These are phyloP conservation scores for Pterocles burchelli DNA, from an alignment of 2,113 vertebrate genomes.

Conservation along the genomic window DNA sequence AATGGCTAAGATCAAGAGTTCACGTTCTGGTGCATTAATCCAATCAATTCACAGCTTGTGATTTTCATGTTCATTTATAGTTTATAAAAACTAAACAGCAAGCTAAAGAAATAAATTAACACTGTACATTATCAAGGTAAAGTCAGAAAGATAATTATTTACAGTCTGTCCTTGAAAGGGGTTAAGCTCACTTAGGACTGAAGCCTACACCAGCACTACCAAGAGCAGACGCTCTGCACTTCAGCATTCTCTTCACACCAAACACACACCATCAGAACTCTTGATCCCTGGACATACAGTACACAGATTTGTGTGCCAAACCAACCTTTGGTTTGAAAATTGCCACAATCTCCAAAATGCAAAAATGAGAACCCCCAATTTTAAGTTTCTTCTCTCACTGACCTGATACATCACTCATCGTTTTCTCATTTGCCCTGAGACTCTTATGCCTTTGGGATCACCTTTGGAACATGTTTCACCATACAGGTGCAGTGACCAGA, in stretches of 20 bases:
- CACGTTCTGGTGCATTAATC: neutral
- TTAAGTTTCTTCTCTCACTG: neutral
- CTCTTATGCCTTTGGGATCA: neutral
- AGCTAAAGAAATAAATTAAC: neutral
- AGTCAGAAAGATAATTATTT: neutral
- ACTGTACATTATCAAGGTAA: neutral
- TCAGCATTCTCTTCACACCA: fast-evolving
- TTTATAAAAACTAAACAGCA: neutral
- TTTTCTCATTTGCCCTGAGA: neutral
- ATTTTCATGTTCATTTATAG: neutral
- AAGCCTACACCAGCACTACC: neutral
- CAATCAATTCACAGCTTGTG: neutral
- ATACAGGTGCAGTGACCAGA: neutral
- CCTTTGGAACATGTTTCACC: neutral
- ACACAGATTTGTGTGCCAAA: neutral
- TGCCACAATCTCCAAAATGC: neutral
- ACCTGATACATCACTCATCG: neutral
- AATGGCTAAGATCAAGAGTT: neutral
- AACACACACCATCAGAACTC: neutral
- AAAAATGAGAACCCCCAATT: neutral
- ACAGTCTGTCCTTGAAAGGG: neutral
- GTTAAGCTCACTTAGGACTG: neutral
- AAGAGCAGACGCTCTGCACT: neutral
- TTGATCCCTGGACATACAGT: neutral
- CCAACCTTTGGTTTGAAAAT: neutral